These are phyloP conservation scores for Pteropus alecto DNA, from an alignment of 2,113 vertebrate genomes.

Conservation along the genomic window DNA sequence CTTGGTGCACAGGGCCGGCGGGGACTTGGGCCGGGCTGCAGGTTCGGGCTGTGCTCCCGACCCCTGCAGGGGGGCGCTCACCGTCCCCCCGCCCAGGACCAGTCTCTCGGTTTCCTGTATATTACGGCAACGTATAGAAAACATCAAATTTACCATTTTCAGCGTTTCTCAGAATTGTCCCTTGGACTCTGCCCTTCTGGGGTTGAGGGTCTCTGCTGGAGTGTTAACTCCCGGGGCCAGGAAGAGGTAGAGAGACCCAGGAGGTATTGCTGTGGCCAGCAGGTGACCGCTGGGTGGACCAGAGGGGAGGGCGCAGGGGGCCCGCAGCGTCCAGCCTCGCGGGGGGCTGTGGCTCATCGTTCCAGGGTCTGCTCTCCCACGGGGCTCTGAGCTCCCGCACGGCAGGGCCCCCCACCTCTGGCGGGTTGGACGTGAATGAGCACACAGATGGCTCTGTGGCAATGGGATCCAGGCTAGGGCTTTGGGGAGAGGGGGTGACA, in stretches of 20 bases:
- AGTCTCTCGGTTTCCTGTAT: neutral
- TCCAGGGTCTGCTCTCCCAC: neutral
- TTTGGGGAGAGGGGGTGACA: neutral
- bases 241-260: neutral
- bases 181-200: rapidly evolving
- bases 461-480: rapidly evolving
- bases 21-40: rapidly evolving
- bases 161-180: neutral
- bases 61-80: rapidly evolving
- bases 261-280: neutral
- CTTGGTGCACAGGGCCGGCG: neutral
- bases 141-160: neutral
- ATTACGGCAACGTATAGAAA: no score
- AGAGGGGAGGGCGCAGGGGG: rapidly evolving
- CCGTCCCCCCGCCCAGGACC: no score
- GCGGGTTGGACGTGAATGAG: rapidly evolving
- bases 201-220: neutral
- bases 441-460: rapidly evolving
- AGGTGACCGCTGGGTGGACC: neutral
- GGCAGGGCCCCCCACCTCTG: neutral
- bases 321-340: rapidly evolving
- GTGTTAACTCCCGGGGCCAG: rapidly evolving
- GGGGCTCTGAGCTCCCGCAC: neutral
- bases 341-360: rapidly evolving
- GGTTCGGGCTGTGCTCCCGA: rapidly evolving